A percentile compares a stretch with the other conserved stretches of the same genome.
These are phyloP conservation scores for Aricia artaxerxes DNA, from an alignment of 2,888 invertebrate species.

Conservation along the genomic window DNA sequence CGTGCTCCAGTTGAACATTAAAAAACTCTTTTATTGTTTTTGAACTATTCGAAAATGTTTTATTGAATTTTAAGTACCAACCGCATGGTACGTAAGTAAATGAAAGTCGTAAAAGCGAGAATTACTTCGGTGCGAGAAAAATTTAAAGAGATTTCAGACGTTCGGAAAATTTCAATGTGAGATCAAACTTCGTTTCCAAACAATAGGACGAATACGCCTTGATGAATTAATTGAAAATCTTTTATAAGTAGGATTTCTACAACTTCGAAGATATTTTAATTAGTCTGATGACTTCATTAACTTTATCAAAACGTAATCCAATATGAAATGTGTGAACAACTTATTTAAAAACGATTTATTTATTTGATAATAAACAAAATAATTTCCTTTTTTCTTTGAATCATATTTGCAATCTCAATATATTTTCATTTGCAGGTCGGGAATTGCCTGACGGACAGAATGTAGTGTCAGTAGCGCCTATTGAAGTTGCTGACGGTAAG, in stretches of 20 bases:
- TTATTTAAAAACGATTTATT: background rate
- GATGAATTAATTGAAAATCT: slow-evolving; percentile 7
- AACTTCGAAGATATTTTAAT: background rate
- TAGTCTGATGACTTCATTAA: background rate
- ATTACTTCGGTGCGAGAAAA: background rate
- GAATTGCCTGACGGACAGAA: slow-evolving; percentile 74
- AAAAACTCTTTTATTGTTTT: background rate
- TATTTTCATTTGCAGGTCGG: slow-evolving; percentile 64
- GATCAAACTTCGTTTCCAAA: background rate
- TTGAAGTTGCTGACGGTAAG: slow-evolving; percentile 76
- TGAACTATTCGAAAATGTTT: background rate
- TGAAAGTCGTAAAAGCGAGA: background rate
- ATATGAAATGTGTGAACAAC: background rate
- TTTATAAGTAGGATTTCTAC: slow-evolving; percentile 1
- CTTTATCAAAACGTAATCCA: background rate
- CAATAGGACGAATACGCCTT: slow-evolving; percentile 6
- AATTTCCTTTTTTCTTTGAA: too few relatives aligned
- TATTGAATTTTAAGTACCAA: background rate
- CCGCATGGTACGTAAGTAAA: background rate
- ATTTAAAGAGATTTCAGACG: background rate
- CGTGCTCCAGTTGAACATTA: slow-evolving; percentile 1
- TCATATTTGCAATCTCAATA: background rate
- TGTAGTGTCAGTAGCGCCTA: slow-evolving; percentile 76
- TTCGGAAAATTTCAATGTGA: slow-evolving; percentile 10
- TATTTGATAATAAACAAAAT: background rate